Percentiles rank a stretch among this genome's conserved stretches.
Conservation (phyloP, 2,888 invertebrate genomes). For the Ceramica pisi region DNA sequence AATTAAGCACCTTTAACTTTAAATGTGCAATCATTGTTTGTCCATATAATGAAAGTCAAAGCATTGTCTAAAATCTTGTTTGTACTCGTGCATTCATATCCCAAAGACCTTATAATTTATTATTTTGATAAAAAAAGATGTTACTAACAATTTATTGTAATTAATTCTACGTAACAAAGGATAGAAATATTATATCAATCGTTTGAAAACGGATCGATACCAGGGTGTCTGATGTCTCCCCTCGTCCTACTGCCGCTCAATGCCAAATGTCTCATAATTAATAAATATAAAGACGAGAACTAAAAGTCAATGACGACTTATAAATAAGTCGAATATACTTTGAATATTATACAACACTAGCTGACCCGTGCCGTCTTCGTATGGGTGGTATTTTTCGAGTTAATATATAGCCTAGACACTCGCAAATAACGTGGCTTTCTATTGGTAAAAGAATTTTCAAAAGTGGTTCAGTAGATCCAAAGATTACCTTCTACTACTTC, state of each 20-base stretch:
- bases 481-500: no score
- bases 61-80: not conserved
- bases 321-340: conserved; percentile 2
- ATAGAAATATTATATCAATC: conserved; percentile 14
- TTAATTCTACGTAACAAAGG: conserved; percentile 7
- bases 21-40: not conserved
- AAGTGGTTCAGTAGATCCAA: no score
- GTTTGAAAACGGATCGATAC: conserved; percentile 23
- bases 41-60: not conserved
- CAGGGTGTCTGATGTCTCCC: not conserved
- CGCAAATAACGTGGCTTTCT: no score
- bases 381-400: no score
- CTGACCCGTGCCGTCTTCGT: no score
- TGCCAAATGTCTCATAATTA: conserved; percentile 16
- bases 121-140: conserved; percentile 1
- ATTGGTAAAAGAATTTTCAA: no score
- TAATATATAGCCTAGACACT: no score
- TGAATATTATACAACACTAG: not conserved
- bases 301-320: conserved; percentile 4
- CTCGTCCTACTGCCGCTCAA: conserved; percentile 9
- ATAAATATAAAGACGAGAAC: conserved; percentile 6
- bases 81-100: not conserved
- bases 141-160: conserved; percentile 6
- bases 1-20: no score
- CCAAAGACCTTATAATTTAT: not conserved